Percentiles rank a stretch among this genome's conserved stretches.
Evolutionary conservation across 2,113 vertebrate species (phyloP).

Genomic region (Hypanus sabinus): DNA sequence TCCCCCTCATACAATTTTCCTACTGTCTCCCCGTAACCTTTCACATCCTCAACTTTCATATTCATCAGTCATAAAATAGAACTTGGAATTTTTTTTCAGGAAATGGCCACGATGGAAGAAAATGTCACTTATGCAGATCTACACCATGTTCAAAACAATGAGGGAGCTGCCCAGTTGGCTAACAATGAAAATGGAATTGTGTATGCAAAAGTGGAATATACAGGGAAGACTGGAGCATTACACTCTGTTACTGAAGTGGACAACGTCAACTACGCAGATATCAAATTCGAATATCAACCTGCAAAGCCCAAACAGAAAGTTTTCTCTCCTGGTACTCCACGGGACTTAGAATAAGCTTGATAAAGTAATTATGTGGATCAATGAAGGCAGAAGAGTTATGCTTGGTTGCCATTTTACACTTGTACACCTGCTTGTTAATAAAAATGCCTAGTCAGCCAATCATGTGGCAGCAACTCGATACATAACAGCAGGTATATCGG

Average conservation of each 20-base stretch:
- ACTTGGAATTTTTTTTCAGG: not conserved
- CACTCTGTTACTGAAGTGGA: too few species aligned
- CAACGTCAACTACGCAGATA: not conserved
- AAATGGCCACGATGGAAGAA: not conserved
- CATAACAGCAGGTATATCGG: too few species aligned
- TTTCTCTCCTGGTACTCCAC: not conserved
- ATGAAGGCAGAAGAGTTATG: too few species aligned
- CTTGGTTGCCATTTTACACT: too few species aligned
- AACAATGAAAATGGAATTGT: not conserved
- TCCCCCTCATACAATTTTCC: too few species aligned
- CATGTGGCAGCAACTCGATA: too few species aligned
- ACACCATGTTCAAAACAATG: too few species aligned
- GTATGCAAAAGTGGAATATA: not conserved
- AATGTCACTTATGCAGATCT: too few species aligned
- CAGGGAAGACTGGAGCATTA: not conserved
- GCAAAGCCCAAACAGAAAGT: not conserved
- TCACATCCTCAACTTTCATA: not conserved
- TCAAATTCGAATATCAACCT: not conserved
- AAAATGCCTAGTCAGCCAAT: too few species aligned
- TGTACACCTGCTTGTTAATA: too few species aligned
- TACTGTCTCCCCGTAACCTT: not conserved
- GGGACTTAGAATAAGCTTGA: not conserved
- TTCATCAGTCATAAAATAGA: not conserved
- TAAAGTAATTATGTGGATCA: too few species aligned
- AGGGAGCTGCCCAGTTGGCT: not conserved